Conservation (phyloP, 1,140 invertebrate genomes). For the Brachionus angularis region DNA sequence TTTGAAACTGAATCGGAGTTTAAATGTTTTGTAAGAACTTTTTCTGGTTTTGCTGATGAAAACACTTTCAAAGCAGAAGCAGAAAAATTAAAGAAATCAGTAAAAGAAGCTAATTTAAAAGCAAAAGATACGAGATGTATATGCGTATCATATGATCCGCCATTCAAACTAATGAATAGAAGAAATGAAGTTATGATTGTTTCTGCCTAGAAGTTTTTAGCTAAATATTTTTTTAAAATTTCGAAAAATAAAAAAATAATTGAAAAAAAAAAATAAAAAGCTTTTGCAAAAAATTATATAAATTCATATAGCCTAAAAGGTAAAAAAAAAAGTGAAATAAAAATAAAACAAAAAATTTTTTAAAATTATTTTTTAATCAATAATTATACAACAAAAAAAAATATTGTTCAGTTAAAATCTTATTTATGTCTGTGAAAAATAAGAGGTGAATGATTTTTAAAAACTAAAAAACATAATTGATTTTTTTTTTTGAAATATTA, state of each 20-base stretch:
- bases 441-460: neutral
- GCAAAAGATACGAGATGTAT: neutral
- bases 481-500: neutral
- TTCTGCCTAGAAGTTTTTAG: neutral
- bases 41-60: neutral
- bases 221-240: too few relatives aligned
- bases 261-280: too few relatives aligned
- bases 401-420: neutral
- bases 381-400: neutral
- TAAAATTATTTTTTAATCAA: too few relatives aligned
- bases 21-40: constrained; percentile 15
- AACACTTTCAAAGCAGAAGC: neutral
- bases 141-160: constrained; percentile 11
- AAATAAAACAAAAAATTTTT: too few relatives aligned
- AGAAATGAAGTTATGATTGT: neutral
- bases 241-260: too few relatives aligned
- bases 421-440: too few relatives aligned
- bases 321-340: too few relatives aligned
- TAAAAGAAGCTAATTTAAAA: neutral
- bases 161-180: neutral
- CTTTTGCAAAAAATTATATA: too few relatives aligned
- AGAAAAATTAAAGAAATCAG: neutral
- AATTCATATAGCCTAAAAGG: too few relatives aligned
- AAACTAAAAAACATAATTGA: constrained; percentile 7
- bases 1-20: neutral